Percentiles rank a stretch among this genome's conserved stretches.
phyloP scores from a whole-genome alignment of 2,797 vertebrate species.

The Sphenopsis melanotis region DNA sequence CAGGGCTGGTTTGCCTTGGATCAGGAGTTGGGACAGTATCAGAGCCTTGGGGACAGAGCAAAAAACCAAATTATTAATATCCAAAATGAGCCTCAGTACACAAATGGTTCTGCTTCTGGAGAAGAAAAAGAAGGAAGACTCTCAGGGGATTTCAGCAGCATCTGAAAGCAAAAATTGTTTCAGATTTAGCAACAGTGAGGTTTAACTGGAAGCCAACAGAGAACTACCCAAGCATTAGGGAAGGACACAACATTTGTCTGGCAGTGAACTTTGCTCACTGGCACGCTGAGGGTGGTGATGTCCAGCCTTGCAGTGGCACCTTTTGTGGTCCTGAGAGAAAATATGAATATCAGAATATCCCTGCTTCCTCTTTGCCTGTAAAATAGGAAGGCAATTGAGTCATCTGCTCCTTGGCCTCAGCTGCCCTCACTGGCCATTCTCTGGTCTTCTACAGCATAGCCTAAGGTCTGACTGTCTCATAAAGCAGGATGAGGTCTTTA shows the following conservation, averaged over 20 bases:
- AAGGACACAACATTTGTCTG: not conserved
- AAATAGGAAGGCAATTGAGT: not conserved
- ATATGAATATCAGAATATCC: not conserved
- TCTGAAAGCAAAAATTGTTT: not conserved
- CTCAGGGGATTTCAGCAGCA: not conserved
- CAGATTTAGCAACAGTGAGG: not conserved
- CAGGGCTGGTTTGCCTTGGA: not conserved
- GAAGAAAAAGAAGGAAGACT: not conserved
- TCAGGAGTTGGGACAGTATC: not conserved
- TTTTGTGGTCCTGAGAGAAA: not conserved
- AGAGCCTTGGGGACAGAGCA: not conserved
- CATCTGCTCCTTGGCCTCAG: not conserved
- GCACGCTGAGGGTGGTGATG: not conserved
- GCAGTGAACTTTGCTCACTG: not conserved
- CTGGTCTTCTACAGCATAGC: not conserved
- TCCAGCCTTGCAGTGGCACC: not conserved
- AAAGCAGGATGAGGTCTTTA: not conserved
- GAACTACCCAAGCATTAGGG: not conserved
- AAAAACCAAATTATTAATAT: not conserved
- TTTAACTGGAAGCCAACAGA: not conserved
- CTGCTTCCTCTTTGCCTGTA: not conserved
- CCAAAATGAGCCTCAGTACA: not conserved
- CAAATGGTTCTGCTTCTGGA: not conserved
- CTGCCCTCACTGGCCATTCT: rapidly evolving
- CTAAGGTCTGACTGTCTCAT: not conserved